These are phyloP conservation scores for Azorinus chamasolen DNA, from an alignment of 2,888 invertebrate genomes.

Conservation along the genomic window DNA sequence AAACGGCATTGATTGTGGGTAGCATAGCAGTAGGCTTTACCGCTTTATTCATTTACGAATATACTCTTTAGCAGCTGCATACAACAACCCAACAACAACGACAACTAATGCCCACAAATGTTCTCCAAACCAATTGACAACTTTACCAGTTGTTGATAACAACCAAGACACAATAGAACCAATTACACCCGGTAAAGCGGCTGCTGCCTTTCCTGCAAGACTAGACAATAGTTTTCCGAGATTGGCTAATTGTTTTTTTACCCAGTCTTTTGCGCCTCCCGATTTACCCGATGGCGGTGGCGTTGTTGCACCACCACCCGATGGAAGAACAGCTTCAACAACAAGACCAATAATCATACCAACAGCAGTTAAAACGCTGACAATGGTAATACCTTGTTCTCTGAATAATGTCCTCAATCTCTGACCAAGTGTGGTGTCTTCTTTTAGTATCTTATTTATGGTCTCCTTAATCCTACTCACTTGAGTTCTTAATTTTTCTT, in stretches of 20 bases:
- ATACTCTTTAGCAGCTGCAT: constrained; percentile 26
- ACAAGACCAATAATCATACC: constrained; percentile 45
- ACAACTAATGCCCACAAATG: constrained; percentile 36
- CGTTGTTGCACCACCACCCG: constrained; percentile 12
- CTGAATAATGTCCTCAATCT: constrained; percentile 43
- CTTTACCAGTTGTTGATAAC: constrained; percentile 37
- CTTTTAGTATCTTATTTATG: constrained; percentile 34
- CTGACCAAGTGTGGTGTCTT: constrained; percentile 36
- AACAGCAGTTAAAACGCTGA: constrained; percentile 45
- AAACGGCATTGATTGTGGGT: constrained; percentile 14
- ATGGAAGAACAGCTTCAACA: constrained; percentile 38
- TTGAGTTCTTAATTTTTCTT: constrained; percentile 40
- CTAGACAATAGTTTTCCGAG: constrained; percentile 27
- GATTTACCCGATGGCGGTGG: constrained; percentile 19
- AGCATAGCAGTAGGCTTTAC: constrained; percentile 20
- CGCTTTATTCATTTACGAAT: constrained; percentile 15
- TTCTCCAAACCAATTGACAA: constrained; percentile 46
- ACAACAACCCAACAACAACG: constrained; percentile 11
- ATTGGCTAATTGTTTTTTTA: constrained; percentile 45
- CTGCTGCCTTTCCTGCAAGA: constrained; percentile 42
- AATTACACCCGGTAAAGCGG: constrained; percentile 42
- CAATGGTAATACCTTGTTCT: constrained; percentile 50
- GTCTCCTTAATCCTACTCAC: constrained; percentile 44
- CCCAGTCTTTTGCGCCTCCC: constrained; percentile 29
- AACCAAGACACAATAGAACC: constrained; percentile 47